Evolutionary conservation across 2,113 vertebrate species (phyloP), one percentile per base, ranked within the genome.

Genomic region (Paramormyrops kingsleyae): DNA sequence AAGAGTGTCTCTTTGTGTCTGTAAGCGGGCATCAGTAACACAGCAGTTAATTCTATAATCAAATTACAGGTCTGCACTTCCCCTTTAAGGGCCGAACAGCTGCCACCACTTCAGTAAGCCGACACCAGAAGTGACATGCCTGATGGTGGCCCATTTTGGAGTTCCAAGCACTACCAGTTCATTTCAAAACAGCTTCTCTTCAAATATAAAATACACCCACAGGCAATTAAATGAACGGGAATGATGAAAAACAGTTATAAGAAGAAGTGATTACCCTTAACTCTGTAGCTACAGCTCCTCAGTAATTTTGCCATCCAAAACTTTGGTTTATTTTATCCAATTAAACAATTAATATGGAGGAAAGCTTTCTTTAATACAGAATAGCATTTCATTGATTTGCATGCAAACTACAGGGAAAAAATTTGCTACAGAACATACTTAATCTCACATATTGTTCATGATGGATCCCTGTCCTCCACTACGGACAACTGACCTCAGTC

Each of bases 61-160:
- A 89, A 89, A 87, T 88, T 44, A 46, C 5, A 77, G 88, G 89
- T 85, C 77, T 86, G 77, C 77, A 89, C 92, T 90, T 92, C 92
- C 87, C 87, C 88, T 90, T 90, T 44, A 88, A 93, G 83, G 10
- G 93, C 15, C 90, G 35, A 47, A 46, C 91, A 90, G 89, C 83
- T 92, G 90, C 89, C 35, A 49, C 90, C 89, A 80, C 21, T 50
- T 87, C 90, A 89, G 70, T 92, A 92, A 93, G 87, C 52, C 3
- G 91, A 92, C 89, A 92, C 91, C 88, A 83, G 87, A 39, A 77
- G 89, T 80, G 70, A 59, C 77, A 62, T 27, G 49, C 19, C 19
- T 52, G 52, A 27, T 24, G 50, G 80, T 84, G 35, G 52, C 24
- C n/a, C 13, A 46, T 21, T 53, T 59, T 59, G 77, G 27, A 87